Percentiles rank a stretch among this genome's conserved stretches.
phyloP scores from a whole-genome alignment of 2,888 invertebrate genomes.

The Dolichomitus sp. region DNA sequence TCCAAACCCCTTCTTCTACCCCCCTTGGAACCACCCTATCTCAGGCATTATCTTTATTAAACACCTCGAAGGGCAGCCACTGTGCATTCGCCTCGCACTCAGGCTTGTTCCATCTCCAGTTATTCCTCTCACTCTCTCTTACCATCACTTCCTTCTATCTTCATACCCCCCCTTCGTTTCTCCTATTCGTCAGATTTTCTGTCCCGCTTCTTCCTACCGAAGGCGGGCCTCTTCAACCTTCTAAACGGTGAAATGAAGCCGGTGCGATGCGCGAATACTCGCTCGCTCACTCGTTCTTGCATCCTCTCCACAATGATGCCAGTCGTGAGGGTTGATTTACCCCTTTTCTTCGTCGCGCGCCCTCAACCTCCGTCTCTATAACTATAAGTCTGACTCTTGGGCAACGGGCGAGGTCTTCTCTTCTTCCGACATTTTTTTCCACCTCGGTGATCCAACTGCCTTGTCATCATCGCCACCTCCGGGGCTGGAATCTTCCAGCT shows the following conservation, averaged over 20 bases:
- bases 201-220: constrained; percentile 29
- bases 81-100: constrained; percentile 63
- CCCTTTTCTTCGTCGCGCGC: constrained; percentile 38
- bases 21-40: constrained; percentile 78
- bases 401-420: constrained; percentile 14
- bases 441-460: constrained; percentile 43
- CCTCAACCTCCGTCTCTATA: constrained; percentile 32
- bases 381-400: constrained; percentile 15
- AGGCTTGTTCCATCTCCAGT: constrained; percentile 10
- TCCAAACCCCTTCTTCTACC: constrained; percentile 55
- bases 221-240: constrained; percentile 20
- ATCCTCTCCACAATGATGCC: background rate
- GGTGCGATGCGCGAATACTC: constrained; percentile 46
- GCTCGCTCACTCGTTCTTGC: constrained; percentile 23
- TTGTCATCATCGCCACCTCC: constrained; percentile 22
- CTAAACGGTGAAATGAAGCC: constrained; percentile 58
- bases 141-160: background rate
- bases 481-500: background rate
- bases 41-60: constrained; percentile 85
- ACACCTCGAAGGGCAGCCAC: constrained; percentile 80
- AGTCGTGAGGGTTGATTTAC: constrained; percentile 57
- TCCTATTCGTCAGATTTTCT: constrained; percentile 25
- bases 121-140: constrained; percentile 15
- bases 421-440: constrained; percentile 60
- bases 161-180: constrained; percentile 14